Evolutionary conservation across 2,888 invertebrate genomes (phyloP).

Genomic region (Bruchidius siliquastri): DNA sequence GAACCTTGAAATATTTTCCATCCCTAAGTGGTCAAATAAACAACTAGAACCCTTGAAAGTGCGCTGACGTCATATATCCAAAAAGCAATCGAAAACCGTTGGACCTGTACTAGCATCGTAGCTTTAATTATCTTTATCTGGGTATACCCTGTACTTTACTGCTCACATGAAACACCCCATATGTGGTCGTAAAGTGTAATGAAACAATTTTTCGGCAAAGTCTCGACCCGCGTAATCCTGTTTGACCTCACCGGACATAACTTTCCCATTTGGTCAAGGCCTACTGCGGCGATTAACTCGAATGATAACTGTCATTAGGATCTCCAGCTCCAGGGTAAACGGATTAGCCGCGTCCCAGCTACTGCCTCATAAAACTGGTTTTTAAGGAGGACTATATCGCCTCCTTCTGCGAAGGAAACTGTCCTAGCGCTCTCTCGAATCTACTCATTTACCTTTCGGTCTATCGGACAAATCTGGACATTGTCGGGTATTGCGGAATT

Average conservation of each 20-base stretch:
- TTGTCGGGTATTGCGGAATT: neutral
- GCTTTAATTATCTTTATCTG: neutral
- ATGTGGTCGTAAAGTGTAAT: neutral
- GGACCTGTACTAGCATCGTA: neutral
- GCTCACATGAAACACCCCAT: neutral
- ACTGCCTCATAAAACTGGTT: neutral
- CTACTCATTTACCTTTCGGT: neutral
- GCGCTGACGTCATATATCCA: no score
- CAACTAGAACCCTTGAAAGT: no score
- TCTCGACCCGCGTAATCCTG: slow-evolving; percentile 34
- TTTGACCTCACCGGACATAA: slow-evolving; percentile 47
- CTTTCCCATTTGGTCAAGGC: slow-evolving; percentile 45
- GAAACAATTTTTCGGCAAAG: neutral
- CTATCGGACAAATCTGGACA: neutral
- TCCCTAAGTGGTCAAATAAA: no score
- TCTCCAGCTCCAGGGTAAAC: slow-evolving; percentile 15
- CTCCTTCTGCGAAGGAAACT: neutral
- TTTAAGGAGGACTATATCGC: neutral
- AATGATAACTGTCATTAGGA: slow-evolving; percentile 43
- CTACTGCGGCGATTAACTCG: slow-evolving; percentile 33
- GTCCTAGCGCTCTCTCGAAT: neutral
- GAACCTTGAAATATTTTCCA: no score
- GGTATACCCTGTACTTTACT: neutral
- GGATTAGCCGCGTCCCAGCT: neutral
- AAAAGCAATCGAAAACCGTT: no score